A percentile compares a stretch with the other conserved stretches of the same genome.
Evolutionary conservation across 2,797 vertebrate genomes (phyloP).

Genomic region (Dendrocincla tyrannina): DNA sequence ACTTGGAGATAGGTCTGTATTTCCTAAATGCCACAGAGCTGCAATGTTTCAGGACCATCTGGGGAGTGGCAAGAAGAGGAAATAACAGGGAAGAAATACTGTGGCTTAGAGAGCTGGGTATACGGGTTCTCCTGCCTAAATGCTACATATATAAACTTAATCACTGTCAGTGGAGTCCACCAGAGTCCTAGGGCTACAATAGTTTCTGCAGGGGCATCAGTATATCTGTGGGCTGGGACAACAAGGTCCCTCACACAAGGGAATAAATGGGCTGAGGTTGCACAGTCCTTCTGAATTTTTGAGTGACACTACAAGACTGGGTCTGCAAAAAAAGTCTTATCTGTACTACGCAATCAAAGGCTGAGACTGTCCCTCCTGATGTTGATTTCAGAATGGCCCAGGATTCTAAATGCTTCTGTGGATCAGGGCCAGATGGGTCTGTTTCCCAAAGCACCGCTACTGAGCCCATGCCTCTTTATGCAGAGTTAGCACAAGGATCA

Average conservation of each 20-base stretch:
- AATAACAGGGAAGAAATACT: not conserved
- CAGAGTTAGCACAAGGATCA: not conserved
- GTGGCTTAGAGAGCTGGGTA: not conserved
- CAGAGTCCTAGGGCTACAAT: not conserved
- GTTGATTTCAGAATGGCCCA: not conserved
- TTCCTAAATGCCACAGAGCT: not conserved
- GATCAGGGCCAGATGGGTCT: not conserved
- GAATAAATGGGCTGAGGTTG: not conserved
- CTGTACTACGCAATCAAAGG: not conserved
- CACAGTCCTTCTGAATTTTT: not conserved
- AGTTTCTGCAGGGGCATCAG: not conserved
- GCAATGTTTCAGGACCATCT: not conserved
- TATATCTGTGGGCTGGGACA: not conserved
- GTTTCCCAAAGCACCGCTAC: not conserved
- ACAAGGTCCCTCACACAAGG: not conserved
- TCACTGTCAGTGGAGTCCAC: not conserved
- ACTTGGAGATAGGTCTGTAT: not conserved
- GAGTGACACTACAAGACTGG: not conserved
- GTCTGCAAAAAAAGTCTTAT: not conserved
- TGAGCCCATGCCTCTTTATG: not conserved
- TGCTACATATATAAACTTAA: not conserved
- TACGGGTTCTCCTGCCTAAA: not conserved
- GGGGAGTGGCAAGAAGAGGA: not conserved
- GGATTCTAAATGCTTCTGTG: not conserved
- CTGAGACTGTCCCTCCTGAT: not conserved